phyloP scores from a whole-genome alignment of 1,140 invertebrate species.

The Cydia strobilella region DNA sequence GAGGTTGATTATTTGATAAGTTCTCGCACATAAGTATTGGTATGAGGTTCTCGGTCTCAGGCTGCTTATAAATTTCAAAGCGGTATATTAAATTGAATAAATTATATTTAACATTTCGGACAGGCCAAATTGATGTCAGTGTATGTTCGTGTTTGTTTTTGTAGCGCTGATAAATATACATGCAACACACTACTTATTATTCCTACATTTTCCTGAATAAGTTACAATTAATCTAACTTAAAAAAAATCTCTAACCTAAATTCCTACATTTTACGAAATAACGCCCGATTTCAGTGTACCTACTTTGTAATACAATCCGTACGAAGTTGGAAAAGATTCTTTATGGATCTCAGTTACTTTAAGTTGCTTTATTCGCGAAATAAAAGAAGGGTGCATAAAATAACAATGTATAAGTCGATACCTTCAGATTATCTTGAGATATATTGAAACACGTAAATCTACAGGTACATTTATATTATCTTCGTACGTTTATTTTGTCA shows the following conservation, averaged over 20 bases:
- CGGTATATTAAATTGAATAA: too few relatives aligned
- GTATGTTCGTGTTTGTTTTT: too few relatives aligned
- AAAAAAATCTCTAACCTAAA: not conserved
- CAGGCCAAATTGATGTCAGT: too few relatives aligned
- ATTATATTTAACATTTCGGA: too few relatives aligned
- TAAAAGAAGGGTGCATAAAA: slow-evolving; percentile 66
- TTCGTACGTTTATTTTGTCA: not conserved
- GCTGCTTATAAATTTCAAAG: too few relatives aligned
- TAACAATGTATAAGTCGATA: slow-evolving; percentile 48
- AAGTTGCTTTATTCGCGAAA: slow-evolving; percentile 51
- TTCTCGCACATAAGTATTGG: too few relatives aligned
- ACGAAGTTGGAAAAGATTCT: slow-evolving; percentile 49
- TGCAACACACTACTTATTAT: too few relatives aligned
- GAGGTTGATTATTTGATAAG: not conserved
- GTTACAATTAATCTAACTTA: too few relatives aligned
- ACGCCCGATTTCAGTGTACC: not conserved
- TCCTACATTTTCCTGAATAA: too few relatives aligned
- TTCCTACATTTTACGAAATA: not conserved
- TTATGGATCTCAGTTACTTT: slow-evolving; percentile 37
- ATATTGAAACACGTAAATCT: slow-evolving; percentile 2
- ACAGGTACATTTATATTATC: not conserved
- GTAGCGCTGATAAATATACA: too few relatives aligned
- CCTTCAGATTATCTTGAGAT: slow-evolving; percentile 13
- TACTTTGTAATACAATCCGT: slow-evolving; percentile 28
- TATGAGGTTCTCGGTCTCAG: too few relatives aligned